Base-by-base conservation (phyloP, 2,113 vertebrate species). In the Atrichornis clamosus region DNA sequence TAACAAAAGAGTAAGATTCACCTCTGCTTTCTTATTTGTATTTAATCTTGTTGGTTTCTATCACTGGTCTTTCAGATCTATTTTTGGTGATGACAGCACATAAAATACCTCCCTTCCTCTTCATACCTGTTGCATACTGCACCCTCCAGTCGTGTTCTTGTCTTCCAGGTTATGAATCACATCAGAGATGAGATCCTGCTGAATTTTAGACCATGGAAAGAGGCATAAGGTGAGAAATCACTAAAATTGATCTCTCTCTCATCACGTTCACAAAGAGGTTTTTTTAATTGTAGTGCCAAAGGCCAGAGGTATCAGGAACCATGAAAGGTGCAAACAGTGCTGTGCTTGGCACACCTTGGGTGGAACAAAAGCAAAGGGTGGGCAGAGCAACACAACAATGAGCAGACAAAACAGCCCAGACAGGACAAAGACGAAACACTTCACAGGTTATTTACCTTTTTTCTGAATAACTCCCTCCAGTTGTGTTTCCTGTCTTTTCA, bases 381-480 rank as follows among this genome's bases (percentile, higher is more conserved):
- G 35, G 39, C 17, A 52, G 84, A 70, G 19, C 4, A 50, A 70
- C 5, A 37, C n/a, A 55, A 30, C 0, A 1, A 35, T 1, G 7
- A 76, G 39, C 5, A 79, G 42, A 62, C 16, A 76, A 69, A 89
- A 35, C 14, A 77, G 49, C 20, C 26, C 32, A 33, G 84, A 73
- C 8, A 69, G 49, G 35, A 93, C 47, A 91, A 80, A 80, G 27
- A 74, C 30, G 32, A 77, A 64, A 41, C 35, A 44, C 6, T 72
- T 84, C 65, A 79, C 42, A 87, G 50, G 33, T 47, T 88, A 84
- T 90, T 96, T 97, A 96, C 92, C 87, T 95, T 39, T 87, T 73
- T 56, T 60, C n/a, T 76, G 78, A 87, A 37, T 5, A 23, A 47
- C 72, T 47, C 11, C 9, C 17, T 90, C 44, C 32, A 39, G 47